Conservation (phyloP, 2,113 vertebrate genomes). For the Oryzias javanicus region DNA sequence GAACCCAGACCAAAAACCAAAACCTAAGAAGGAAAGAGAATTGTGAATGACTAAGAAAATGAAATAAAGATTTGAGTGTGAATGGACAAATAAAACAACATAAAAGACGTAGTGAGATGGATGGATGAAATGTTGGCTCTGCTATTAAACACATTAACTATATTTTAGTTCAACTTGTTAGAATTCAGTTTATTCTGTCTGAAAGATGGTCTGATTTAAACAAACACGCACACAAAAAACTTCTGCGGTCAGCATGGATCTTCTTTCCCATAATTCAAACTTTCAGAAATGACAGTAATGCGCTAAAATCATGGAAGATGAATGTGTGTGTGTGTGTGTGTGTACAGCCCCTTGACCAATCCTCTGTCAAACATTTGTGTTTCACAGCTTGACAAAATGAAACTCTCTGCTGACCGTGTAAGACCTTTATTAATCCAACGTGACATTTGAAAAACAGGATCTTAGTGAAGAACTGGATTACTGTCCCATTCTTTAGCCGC, state of each 20-base stretch:
- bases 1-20: no score
- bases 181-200: no score
- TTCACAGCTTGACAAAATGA: conserved; percentile 17
- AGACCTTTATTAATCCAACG: conserved; percentile 51
- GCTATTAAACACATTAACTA: no score
- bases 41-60: no score
- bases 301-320: neutral
- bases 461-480: conserved; percentile 63
- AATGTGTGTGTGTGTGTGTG: neutral
- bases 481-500: conserved; percentile 32
- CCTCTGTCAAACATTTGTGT: conserved; percentile 13
- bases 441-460: conserved; percentile 67
- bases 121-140: neutral
- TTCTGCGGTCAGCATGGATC: no score
- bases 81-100: no score
- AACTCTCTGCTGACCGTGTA: conserved; percentile 31
- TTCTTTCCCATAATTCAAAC: neutral
- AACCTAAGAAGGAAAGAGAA: no score
- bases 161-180: no score
- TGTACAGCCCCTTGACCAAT: conserved; percentile 3
- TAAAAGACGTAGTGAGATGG: neutral
- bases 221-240: no score
- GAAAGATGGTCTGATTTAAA: no score
- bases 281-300: neutral
- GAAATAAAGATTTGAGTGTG: no score